Conservation (phyloP, 2,888 invertebrate genomes). For the Lasioglossum calceatum region DNA sequence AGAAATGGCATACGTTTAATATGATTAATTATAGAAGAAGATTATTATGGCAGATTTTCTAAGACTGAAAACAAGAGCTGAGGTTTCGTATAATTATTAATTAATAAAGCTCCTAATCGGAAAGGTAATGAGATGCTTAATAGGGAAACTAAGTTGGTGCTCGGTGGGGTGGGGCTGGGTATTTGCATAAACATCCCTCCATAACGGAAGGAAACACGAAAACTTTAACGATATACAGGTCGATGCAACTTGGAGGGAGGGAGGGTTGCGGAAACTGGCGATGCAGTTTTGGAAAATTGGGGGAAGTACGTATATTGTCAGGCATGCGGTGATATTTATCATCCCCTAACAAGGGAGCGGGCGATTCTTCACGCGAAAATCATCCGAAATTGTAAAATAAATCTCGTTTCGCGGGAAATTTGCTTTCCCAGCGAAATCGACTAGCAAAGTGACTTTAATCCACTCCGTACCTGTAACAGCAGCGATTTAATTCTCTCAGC, state of each 20-base stretch:
- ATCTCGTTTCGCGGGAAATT: not conserved
- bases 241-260: not conserved
- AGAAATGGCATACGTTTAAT: not conserved
- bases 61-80: not conserved
- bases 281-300: constrained; percentile 9
- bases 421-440: not conserved
- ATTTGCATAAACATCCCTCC: not conserved
- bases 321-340: not conserved
- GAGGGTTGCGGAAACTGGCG: not conserved
- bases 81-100: not conserved
- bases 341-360: not conserved
- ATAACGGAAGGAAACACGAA: not conserved
- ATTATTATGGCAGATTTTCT: not conserved
- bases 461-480: not conserved
- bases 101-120: not conserved
- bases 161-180: not conserved
- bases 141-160: not conserved
- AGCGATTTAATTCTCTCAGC: not conserved
- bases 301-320: not conserved
- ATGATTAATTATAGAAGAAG: not conserved
- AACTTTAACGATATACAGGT: not conserved
- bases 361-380: not conserved
- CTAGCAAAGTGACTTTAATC: not conserved
- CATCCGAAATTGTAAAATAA: not conserved
- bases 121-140: not conserved